Percentiles rank a stretch among this genome's conserved stretches.
Evolutionary conservation across 2,888 invertebrate species (phyloP).

Genomic region (Ophion costatus): DNA sequence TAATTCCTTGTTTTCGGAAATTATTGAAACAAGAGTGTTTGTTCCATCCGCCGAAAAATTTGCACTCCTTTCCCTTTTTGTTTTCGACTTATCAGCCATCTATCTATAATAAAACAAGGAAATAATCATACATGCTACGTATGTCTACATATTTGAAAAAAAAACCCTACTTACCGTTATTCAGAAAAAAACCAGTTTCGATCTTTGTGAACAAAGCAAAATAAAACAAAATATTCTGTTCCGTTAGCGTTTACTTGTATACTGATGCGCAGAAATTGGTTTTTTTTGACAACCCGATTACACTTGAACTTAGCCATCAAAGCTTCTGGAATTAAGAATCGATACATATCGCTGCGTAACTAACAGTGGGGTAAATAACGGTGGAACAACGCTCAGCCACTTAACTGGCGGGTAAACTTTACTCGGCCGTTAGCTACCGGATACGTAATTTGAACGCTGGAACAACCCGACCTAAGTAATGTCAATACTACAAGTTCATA

Average conservation of each 20-base stretch:
- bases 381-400: constrained; percentile 33
- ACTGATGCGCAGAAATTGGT: background rate
- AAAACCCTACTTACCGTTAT: background rate
- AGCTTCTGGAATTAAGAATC: constrained; percentile 19
- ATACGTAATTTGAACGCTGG: background rate
- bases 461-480: no score
- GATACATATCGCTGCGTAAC: constrained; percentile 18
- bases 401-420: background rate
- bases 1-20: constrained; percentile 3
- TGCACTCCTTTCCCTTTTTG: constrained; percentile 18
- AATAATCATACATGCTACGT: background rate
- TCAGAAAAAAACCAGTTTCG: background rate
- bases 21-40: background rate
- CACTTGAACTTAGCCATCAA: background rate
- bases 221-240: background rate
- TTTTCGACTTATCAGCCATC: background rate
- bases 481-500: no score
- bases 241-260: background rate
- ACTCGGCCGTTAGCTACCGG: background rate
- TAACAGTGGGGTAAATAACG: constrained; percentile 5
- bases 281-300: background rate
- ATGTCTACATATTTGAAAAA: background rate
- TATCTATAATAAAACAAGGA: background rate
- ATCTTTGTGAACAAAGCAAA: no score
- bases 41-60: constrained; percentile 22